phyloP scores from a whole-genome alignment of 2,113 vertebrate genomes.

The Suncus etruscus region DNA sequence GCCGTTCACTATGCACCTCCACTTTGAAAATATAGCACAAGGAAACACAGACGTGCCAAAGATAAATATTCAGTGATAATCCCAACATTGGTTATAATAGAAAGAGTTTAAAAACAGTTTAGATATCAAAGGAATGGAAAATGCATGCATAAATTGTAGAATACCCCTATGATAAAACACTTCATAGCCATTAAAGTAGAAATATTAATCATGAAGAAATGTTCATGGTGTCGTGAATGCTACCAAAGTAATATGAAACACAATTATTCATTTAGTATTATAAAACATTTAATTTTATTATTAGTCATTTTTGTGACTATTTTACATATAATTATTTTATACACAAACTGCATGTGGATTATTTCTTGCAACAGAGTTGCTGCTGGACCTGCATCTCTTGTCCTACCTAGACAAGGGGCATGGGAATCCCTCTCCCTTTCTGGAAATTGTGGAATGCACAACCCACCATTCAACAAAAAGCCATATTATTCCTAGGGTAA shows the following conservation, averaged over 20 bases:
- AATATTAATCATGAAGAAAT: conserved; percentile 7
- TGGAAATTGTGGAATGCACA: no score
- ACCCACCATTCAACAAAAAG: neutral
- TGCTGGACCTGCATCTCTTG: no score
- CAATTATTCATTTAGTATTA: neutral
- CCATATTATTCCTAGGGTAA: neutral
- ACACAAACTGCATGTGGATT: no score
- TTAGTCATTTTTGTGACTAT: conserved; percentile 7
- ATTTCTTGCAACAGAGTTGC: no score
- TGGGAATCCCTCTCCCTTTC: no score
- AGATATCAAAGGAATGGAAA: neutral
- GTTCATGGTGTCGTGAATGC: neutral
- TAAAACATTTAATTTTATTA: conserved; percentile 11
- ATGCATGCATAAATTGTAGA: neutral
- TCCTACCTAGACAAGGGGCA: no score
- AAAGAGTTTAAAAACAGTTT: neutral
- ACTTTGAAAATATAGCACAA: conserved; percentile 50
- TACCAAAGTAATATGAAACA: neutral
- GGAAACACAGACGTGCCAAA: neutral
- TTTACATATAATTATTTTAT: conserved; percentile 1
- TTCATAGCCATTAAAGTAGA: conserved; percentile 17
- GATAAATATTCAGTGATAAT: neutral
- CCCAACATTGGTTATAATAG: neutral
- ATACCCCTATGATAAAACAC: neutral
- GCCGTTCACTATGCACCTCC: conserved; percentile 12